Evolutionary conservation across 2,888 invertebrate genomes (phyloP).

Genomic region (Amphipyra tragopoginis): DNA sequence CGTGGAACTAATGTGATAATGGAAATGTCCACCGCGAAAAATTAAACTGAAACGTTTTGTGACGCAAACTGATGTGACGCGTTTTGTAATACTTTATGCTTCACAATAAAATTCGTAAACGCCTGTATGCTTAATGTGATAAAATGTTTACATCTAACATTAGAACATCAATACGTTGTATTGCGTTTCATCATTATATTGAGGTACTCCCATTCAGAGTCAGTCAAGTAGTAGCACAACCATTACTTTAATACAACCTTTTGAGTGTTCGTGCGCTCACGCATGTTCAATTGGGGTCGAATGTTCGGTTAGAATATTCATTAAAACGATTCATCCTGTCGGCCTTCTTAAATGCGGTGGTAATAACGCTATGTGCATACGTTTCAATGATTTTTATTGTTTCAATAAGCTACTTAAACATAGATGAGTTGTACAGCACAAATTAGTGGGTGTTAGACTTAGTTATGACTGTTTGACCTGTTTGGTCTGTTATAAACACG

Average conservation of each 20-base stretch:
- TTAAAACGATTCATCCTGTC: constrained; percentile 63
- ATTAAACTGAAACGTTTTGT: constrained; percentile 3
- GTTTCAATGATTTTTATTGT: constrained; percentile 33
- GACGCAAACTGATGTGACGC: constrained; percentile 15
- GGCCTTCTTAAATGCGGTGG: constrained; percentile 51
- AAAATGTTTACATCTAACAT: constrained; percentile 36
- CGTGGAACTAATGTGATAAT: neutral
- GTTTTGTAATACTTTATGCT: constrained; percentile 30
- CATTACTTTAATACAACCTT: constrained; percentile 57
- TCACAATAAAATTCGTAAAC: constrained; percentile 26
- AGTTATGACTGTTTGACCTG: no score
- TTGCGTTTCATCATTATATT: constrained; percentile 39
- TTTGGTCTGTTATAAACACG: neutral
- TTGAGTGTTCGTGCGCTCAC: constrained; percentile 61
- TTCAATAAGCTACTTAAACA: constrained; percentile 7
- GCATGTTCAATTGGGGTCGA: constrained; percentile 63
- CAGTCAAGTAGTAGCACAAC: constrained; percentile 38
- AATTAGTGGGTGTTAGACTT: neutral
- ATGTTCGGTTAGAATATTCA: constrained; percentile 57
- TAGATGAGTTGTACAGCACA: neutral
- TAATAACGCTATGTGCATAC: constrained; percentile 34
- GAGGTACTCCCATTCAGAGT: constrained; percentile 45
- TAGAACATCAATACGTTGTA: constrained; percentile 2
- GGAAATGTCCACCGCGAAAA: constrained; percentile 1
- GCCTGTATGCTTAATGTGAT: constrained; percentile 10